Evolutionary conservation across 2,113 vertebrate genomes (phyloP).

Genomic region (Ifrita kowaldi): DNA sequence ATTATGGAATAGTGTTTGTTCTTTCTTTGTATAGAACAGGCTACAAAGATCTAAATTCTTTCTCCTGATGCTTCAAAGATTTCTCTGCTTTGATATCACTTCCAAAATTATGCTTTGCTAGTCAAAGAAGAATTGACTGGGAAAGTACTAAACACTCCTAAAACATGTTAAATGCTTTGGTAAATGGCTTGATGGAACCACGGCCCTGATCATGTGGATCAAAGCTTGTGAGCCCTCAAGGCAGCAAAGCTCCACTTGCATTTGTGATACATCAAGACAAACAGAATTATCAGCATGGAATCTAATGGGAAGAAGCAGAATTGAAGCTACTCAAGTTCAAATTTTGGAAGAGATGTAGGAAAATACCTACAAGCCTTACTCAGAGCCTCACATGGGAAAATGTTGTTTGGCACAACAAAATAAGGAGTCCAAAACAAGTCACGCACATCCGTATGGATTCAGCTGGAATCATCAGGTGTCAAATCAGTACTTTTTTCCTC

Average conservation of each 20-base stretch:
- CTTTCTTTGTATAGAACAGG: neutral
- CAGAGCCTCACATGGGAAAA: neutral
- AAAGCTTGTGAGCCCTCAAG: neutral
- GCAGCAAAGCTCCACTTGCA: neutral
- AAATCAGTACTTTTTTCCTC: neutral
- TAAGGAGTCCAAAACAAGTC: neutral
- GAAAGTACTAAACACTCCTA: neutral
- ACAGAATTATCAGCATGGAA: neutral
- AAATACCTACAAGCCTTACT: neutral
- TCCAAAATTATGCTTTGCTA: neutral
- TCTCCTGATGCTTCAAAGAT: neutral
- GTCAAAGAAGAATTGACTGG: neutral
- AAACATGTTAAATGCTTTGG: neutral
- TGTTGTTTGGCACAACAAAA: neutral
- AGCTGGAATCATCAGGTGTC: neutral
- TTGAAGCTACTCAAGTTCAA: neutral
- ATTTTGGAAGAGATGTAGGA: neutral
- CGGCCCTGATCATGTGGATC: neutral
- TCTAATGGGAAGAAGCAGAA: neutral
- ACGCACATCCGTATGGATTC: neutral
- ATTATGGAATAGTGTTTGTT: neutral
- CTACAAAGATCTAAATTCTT: neutral
- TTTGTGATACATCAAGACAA: neutral
- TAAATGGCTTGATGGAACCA: neutral
- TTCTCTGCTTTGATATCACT: neutral